A percentile compares a stretch with the other conserved stretches of the same genome.
phyloP scores from a whole-genome alignment of 2,113 vertebrate species.

The Dasyornis broadbenti region DNA sequence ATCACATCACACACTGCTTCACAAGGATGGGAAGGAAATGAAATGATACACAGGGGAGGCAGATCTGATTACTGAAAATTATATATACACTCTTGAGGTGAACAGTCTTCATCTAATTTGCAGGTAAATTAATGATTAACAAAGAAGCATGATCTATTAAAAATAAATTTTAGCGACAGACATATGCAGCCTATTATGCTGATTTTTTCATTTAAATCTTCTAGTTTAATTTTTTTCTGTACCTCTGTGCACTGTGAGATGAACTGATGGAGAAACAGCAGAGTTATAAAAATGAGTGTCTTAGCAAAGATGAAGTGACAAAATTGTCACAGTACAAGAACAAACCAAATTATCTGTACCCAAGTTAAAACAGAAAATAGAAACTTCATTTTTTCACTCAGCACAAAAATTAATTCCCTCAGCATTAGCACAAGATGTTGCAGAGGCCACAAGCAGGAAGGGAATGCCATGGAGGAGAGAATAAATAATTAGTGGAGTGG shows the following conservation, averaged over 20 bases:
- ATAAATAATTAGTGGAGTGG: not conserved
- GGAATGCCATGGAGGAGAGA: not conserved
- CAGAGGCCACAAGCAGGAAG: not conserved
- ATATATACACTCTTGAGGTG: not conserved
- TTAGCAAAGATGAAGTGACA: not conserved
- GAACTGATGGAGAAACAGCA: not conserved
- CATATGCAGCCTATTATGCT: not conserved
- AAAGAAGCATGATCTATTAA: not conserved
- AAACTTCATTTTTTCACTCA: not conserved
- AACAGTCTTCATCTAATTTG: slow-evolving; percentile 17
- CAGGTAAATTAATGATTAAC: slow-evolving; percentile 42
- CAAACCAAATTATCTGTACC: not conserved
- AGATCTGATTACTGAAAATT: slow-evolving; percentile 54
- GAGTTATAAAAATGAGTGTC: not conserved
- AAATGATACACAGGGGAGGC: slow-evolving; percentile 58
- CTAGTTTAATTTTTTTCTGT: not conserved
- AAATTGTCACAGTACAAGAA: not conserved
- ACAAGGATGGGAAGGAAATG: slow-evolving; percentile 48
- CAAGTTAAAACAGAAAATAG: not conserved
- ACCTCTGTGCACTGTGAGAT: not conserved
- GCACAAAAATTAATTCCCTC: not conserved
- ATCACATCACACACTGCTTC: slow-evolving; percentile 6
- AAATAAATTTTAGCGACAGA: not conserved
- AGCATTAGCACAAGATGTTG: not conserved
- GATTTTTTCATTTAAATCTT: not conserved